phyloP scores from a whole-genome alignment of 53 echinoderm and acorn worm genomes.

The Zoroaster sp. region DNA sequence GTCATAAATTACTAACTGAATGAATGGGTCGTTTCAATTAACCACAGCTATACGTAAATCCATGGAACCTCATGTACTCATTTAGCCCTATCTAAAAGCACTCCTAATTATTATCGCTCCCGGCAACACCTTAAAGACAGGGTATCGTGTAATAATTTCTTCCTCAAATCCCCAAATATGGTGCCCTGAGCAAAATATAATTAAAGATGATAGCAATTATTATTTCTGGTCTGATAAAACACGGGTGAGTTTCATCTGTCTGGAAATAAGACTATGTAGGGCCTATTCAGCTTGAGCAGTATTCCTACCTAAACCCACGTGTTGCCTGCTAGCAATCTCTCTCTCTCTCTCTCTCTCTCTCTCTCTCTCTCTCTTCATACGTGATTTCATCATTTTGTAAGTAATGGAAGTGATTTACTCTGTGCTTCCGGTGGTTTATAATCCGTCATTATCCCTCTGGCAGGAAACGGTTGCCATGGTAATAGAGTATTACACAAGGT shows the following conservation, averaged over 20 bases:
- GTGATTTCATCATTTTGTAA: not conserved
- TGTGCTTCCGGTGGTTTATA: constrained; percentile 3
- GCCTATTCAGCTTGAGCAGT: no score
- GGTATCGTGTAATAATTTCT: not conserved
- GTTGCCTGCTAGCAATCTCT: constrained; percentile 3
- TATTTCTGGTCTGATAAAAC: not conserved
- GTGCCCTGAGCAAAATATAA: constrained; percentile 19
- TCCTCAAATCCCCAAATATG: not conserved
- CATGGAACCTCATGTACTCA: not conserved
- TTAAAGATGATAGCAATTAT: constrained; percentile 33
- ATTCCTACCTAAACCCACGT: constrained; percentile 12
- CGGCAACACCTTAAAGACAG: not conserved
- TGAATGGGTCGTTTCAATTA: no score
- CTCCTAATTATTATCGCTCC: not conserved
- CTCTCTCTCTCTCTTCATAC: no score
- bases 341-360: not conserved
- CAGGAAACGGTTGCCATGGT: constrained; percentile 11
- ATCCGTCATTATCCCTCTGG: not conserved
- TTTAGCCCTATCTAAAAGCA: not conserved
- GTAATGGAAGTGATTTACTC: not conserved
- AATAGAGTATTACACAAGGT: not conserved
- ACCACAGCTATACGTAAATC: not conserved
- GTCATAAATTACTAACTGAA: no score
- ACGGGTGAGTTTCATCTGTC: not conserved
- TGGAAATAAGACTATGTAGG: not conserved